These are phyloP conservation scores for Podarcis cretensis DNA, from an alignment of 2,113 vertebrate genomes.

Conservation along the genomic window DNA sequence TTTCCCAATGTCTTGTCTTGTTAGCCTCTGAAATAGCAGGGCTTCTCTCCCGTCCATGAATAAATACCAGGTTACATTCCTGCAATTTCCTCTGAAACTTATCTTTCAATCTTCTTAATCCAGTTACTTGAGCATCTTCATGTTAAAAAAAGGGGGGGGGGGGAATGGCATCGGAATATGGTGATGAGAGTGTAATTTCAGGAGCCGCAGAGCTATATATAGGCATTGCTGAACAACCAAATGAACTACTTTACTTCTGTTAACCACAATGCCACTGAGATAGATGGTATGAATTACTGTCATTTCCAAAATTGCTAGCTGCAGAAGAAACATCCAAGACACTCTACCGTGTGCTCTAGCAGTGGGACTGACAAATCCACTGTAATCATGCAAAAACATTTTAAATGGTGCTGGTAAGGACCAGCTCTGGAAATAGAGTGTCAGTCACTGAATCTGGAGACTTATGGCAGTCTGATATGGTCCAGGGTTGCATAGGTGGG, in stretches of 20 bases:
- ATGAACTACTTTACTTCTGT: slow-evolving; percentile 64
- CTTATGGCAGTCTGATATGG: slow-evolving; percentile 38
- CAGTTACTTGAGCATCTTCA: not conserved
- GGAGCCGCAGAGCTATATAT: slow-evolving; percentile 51
- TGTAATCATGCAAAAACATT: slow-evolving; percentile 76
- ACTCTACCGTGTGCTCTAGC: slow-evolving; percentile 10
- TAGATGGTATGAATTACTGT: slow-evolving; percentile 74
- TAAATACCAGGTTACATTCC: not conserved
- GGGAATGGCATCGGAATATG: slow-evolving; percentile 29
- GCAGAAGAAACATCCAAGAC: slow-evolving; percentile 56
- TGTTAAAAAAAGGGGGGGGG: not conserved
- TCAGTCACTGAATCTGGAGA: slow-evolving; percentile 51
- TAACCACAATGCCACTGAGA: slow-evolving; percentile 76
- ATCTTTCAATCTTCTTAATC: not conserved
- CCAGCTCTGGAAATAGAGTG: slow-evolving; percentile 69
- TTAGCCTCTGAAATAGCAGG: not conserved
- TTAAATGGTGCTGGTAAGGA: slow-evolving; percentile 67
- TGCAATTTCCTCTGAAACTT: not conserved
- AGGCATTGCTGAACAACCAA: slow-evolving; percentile 50
- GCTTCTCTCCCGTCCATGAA: not conserved
- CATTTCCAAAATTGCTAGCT: slow-evolving; percentile 80
- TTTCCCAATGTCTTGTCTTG: not conserved
- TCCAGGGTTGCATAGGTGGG: too few species aligned
- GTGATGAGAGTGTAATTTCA: not conserved
- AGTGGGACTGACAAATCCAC: slow-evolving; percentile 52